Conservation (phyloP, 2,113 vertebrate species). For the Vicugna pacos region DNA sequence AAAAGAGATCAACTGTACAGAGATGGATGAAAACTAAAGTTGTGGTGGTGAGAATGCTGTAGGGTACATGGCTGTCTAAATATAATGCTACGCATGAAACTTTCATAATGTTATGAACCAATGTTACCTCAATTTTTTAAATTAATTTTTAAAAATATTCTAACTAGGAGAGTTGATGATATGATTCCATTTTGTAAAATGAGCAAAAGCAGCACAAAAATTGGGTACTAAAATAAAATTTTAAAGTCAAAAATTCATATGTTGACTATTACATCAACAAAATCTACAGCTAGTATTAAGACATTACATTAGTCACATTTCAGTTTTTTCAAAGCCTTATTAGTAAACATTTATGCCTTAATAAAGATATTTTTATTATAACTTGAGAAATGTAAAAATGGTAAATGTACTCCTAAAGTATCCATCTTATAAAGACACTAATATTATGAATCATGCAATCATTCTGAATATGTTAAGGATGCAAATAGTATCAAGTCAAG, state of each 20-base stretch:
- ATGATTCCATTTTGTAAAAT: not conserved
- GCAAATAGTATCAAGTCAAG: not conserved
- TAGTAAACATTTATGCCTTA: not conserved
- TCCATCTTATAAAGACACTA: not conserved
- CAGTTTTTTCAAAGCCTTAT: not conserved
- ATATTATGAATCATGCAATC: not conserved
- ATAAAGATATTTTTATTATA: not conserved
- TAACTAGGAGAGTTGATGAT: not conserved
- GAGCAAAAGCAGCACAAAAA: not conserved
- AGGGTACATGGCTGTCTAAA: rapidly evolving
- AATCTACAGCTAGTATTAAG: not conserved
- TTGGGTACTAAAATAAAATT: not conserved
- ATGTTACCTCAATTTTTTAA: not conserved
- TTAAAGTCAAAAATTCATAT: not conserved
- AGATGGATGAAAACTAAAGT: rapidly evolving
- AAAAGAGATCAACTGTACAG: not conserved
- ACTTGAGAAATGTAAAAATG: not conserved
- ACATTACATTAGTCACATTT: not conserved
- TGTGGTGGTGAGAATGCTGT: rapidly evolving
- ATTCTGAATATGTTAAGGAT: not conserved
- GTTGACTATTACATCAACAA: not conserved
- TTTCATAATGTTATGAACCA: not conserved
- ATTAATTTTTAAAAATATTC: not conserved
- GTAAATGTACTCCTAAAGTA: not conserved
- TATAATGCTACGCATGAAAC: rapidly evolving